These are phyloP conservation scores for Pangasius macronema DNA, from an alignment of 2,797 vertebrate species.

Conservation along the genomic window DNA sequence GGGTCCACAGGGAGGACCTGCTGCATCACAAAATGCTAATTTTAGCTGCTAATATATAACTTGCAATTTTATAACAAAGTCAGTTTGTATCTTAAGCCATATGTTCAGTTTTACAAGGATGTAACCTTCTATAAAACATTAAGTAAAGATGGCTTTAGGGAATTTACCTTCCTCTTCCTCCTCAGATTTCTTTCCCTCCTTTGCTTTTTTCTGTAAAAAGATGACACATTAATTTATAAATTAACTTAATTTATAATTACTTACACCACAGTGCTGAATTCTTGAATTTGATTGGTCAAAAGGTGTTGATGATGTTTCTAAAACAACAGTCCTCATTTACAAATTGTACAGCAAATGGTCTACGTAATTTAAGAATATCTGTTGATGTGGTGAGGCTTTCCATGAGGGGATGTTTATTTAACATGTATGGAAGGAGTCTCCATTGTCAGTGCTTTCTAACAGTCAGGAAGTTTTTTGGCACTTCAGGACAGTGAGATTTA, in stretches of 20 bases:
- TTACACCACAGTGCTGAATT: background rate
- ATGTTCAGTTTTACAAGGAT: background rate
- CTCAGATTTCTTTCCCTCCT: conserved; percentile 73
- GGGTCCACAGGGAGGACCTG: conserved; percentile 86
- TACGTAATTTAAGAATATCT: background rate
- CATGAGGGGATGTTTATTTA: background rate
- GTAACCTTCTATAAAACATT: background rate
- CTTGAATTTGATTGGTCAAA: background rate
- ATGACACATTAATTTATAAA: background rate
- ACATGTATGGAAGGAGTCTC: background rate
- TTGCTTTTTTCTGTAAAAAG: conserved; percentile 69
- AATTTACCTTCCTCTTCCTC: conserved; percentile 72
- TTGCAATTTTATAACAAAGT: background rate
- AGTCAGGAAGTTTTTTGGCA: background rate
- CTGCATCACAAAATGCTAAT: conserved; percentile 25
- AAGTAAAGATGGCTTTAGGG: background rate
- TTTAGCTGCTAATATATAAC: background rate
- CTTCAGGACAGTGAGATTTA: too few species aligned
- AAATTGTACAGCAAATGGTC: accelerated
- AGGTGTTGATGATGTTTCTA: background rate
- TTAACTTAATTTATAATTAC: background rate
- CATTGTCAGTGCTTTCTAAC: background rate
- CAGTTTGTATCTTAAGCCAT: background rate
- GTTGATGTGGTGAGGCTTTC: background rate
- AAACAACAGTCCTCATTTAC: background rate